These are phyloP conservation scores for Seira musarum DNA, from an alignment of 2,888 invertebrate genomes.

Conservation along the genomic window DNA sequence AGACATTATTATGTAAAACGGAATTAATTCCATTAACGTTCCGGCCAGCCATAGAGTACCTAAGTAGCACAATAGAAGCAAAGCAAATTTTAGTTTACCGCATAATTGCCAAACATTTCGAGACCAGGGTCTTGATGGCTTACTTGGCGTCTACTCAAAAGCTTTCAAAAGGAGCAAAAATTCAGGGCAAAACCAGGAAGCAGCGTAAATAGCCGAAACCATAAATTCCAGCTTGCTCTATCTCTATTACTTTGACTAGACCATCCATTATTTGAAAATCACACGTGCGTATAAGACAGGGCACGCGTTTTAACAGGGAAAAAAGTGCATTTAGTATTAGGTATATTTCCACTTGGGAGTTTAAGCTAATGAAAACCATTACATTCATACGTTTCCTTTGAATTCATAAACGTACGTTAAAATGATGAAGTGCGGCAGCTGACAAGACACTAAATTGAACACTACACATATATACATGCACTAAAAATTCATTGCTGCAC, in stretches of 20 bases:
- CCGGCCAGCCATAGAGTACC: no score
- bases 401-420: not conserved
- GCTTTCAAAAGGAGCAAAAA: no score
- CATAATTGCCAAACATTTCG: no score
- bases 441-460: conserved; percentile 2
- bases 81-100: no score
- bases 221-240: not conserved
- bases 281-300: not conserved
- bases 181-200: not conserved
- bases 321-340: no score
- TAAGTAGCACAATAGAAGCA: no score
- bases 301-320: not conserved
- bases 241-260: not conserved
- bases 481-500: conserved; percentile 73
- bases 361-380: conserved; percentile 3
- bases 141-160: no score
- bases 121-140: no score
- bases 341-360: not conserved
- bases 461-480: conserved; percentile 72
- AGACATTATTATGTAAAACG: no score
- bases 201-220: not conserved
- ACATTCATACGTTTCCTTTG: not conserved
- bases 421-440: conserved; percentile 15
- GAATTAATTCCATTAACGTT: not conserved
- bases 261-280: conserved; percentile 2